These are phyloP conservation scores for Ceriagrion tenellum DNA, from an alignment of 2,888 invertebrate genomes.

Conservation along the genomic window DNA sequence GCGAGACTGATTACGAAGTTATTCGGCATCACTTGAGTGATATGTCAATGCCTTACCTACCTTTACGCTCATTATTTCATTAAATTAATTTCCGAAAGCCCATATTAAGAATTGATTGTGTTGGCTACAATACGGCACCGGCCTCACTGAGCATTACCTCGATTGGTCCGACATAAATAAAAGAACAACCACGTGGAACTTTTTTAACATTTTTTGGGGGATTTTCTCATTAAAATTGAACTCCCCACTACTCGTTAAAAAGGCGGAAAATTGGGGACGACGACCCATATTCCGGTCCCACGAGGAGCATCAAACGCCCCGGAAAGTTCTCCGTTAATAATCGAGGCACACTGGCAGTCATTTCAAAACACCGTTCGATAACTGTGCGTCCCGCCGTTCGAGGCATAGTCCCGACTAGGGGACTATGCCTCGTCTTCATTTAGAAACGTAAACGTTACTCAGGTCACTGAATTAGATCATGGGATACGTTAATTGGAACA, in stretches of 20 bases:
- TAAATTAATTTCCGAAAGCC: too few relatives aligned
- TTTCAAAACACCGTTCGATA: not conserved
- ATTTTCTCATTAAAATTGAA: not conserved
- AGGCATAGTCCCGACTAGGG: too few relatives aligned
- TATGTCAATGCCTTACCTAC: too few relatives aligned
- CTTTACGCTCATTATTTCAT: too few relatives aligned
- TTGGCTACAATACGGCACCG: too few relatives aligned
- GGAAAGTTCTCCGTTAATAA: not conserved
- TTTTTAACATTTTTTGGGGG: not conserved
- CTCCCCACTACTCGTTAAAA: not conserved
- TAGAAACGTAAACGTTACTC: not conserved
- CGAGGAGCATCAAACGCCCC: not conserved
- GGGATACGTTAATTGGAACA: not conserved
- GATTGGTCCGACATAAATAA: too few relatives aligned
- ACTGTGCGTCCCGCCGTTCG: not conserved
- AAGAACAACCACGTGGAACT: not conserved
- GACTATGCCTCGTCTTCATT: not conserved
- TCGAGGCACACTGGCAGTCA: not conserved
- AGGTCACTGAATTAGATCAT: not conserved
- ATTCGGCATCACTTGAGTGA: too few relatives aligned
- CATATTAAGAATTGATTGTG: too few relatives aligned
- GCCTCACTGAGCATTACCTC: too few relatives aligned
- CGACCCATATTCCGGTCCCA: not conserved
- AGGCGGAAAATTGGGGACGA: not conserved
- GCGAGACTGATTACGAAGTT: too few relatives aligned